Conservation (phyloP, 1,140 invertebrate genomes). For the Nephila pilipes region DNA sequence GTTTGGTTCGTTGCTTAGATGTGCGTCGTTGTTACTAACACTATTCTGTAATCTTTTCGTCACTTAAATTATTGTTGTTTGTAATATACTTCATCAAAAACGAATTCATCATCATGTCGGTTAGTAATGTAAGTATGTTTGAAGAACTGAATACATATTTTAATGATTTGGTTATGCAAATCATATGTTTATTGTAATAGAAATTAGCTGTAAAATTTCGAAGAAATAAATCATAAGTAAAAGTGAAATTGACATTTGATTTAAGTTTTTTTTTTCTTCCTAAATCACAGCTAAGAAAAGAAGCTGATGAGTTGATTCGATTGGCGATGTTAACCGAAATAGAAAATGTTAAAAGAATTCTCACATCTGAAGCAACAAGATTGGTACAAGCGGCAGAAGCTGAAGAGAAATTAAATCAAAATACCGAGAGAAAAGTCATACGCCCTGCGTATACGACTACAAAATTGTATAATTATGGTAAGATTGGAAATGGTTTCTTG, state of each 20-base stretch:
- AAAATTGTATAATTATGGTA: conserved; percentile 37
- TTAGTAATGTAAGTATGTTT: not conserved
- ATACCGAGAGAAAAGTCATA: not conserved
- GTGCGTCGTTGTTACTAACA: too few relatives aligned
- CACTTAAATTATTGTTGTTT: not conserved
- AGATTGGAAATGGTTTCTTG: not conserved
- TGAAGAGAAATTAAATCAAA: conserved; percentile 1
- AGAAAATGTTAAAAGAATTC: conserved; percentile 60
- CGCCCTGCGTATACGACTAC: not conserved
- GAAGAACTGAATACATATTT: too few relatives aligned
- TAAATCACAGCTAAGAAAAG: conserved; percentile 29
- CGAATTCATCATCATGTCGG: not conserved
- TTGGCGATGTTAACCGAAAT: conserved; percentile 30
- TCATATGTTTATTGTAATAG: too few relatives aligned
- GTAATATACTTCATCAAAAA: not conserved
- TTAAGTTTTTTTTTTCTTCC: not conserved
- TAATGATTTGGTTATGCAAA: too few relatives aligned
- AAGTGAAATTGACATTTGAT: not conserved
- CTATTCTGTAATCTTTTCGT: not conserved
- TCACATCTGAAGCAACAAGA: conserved; percentile 34
- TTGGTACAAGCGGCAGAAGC: conserved; percentile 45
- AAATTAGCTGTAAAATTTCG: too few relatives aligned
- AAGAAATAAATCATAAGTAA: too few relatives aligned
- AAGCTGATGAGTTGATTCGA: conserved; percentile 54
- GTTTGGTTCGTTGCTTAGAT: too few relatives aligned